Evolutionary conservation across 1,140 invertebrate genomes (phyloP), one percentile per base, ranked within the genome.

Genomic region (Ericerus pela): DNA sequence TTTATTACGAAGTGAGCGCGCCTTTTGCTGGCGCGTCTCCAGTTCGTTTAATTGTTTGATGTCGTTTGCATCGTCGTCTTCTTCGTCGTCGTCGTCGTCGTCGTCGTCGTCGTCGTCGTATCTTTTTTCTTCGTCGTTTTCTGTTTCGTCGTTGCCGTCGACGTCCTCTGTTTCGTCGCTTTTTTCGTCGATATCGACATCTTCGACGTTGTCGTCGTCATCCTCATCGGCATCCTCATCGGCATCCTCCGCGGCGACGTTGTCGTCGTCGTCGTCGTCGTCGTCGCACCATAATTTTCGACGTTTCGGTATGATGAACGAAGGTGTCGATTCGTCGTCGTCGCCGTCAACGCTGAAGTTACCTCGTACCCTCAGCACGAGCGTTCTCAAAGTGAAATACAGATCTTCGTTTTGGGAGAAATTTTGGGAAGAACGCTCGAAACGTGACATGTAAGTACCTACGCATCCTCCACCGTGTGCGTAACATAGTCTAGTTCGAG

Each of bases 321-420:
- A 41, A 58, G 56, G 69, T 57, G 66, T 68, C 68, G 68, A 71
- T 62, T 69, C 70, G n/a, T 66, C 73, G 36, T 43, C 53, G 14
- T 52, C 57, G 29, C 43, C 41, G 37, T 69, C 69, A 61, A 67
- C 76, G 29, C 65, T 69, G 52, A 73, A 73, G 58, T 73, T 85
- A 24, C 83, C 84, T 1, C 72, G 84, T 47, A 88, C 85, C 0
- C 75, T 86, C 30, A 85, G 81, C 63, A 85, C 84, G 47, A 84
- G 82, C 57, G 82, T 83, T 26, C 73, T 88, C 20, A 73, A 84
- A 57, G 80, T 87, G 65, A 83, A 78, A 69, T 77, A 75, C 66
- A 74, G 76, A 60, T 80, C 75, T 59, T 78, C 77, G 33, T 88
- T 88, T 66, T 88, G 85, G 85, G 84, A 87, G 62, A 84, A 86